Evolutionary conservation across 2,888 invertebrate species (phyloP).

Genomic region (Plebejus anna): DNA sequence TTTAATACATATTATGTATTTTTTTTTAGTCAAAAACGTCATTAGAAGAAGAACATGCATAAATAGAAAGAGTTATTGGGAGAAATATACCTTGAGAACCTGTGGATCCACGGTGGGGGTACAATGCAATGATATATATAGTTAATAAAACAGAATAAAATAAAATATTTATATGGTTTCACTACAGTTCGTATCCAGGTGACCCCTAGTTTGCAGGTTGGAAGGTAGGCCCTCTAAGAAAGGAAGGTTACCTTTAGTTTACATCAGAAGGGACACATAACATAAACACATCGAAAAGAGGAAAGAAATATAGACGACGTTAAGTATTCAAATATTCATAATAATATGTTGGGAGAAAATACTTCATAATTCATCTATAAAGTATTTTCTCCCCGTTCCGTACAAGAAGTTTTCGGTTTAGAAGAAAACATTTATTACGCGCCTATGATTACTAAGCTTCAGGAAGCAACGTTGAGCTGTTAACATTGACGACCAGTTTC

Average conservation of each 20-base stretch:
- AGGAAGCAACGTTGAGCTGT: slow-evolving; percentile 75
- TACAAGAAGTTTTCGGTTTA: slow-evolving; percentile 58
- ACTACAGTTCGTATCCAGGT: slow-evolving; percentile 63
- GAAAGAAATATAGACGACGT: slow-evolving; percentile 55
- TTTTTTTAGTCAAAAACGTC: background rate
- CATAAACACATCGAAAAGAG: slow-evolving; percentile 69
- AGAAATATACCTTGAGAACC: slow-evolving; percentile 81
- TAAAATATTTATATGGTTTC: slow-evolving; percentile 53
- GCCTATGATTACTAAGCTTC: slow-evolving; percentile 78
- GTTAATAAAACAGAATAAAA: slow-evolving; percentile 73
- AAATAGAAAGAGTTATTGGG: slow-evolving; percentile 75
- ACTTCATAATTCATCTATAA: background rate
- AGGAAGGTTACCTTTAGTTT: slow-evolving; percentile 55
- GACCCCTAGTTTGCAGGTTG: slow-evolving; percentile 62
- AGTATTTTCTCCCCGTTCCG: slow-evolving; percentile 41
- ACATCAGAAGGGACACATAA: slow-evolving; percentile 65
- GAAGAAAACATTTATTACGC: slow-evolving; percentile 79
- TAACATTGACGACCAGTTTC: slow-evolving; percentile 73
- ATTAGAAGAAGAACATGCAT: slow-evolving; percentile 62
- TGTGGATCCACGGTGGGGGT: slow-evolving; percentile 77
- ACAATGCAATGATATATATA: slow-evolving; percentile 74
- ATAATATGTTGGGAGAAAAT: slow-evolving; percentile 2
- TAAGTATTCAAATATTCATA: slow-evolving; percentile 42
- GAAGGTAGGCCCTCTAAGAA: slow-evolving; percentile 55
- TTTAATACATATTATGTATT: background rate